Conservation (phyloP, 2,888 invertebrate genomes). For the Drosophila mayaguana region DNA sequence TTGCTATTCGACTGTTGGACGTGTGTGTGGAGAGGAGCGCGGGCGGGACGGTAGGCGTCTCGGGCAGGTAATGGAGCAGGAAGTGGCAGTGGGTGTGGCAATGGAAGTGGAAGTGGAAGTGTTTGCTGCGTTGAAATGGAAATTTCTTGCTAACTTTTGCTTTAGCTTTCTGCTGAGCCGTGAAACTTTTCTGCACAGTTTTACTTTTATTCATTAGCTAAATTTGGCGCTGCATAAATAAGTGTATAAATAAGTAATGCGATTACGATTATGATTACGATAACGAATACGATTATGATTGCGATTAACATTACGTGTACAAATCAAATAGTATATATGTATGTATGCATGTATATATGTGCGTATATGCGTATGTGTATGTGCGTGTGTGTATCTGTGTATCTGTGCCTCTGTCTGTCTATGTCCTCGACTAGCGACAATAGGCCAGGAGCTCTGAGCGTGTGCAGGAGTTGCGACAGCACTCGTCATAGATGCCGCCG, state of each 20-base stretch:
- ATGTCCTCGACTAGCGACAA: slow-evolving; percentile 52
- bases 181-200: slow-evolving; percentile 70
- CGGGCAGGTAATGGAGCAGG: not conserved
- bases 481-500: slow-evolving; percentile 71
- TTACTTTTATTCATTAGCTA: slow-evolving; percentile 79
- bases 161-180: slow-evolving; percentile 41
- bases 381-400: not conserved
- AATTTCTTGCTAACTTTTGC: slow-evolving; percentile 59
- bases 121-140: slow-evolving; percentile 18
- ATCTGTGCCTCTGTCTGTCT: not conserved
- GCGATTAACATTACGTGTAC: slow-evolving; percentile 19
- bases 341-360: not conserved
- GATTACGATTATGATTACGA: slow-evolving; percentile 51
- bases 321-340: slow-evolving; percentile 12
- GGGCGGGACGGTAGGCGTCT: not conserved
- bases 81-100: not conserved
- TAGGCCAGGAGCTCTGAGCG: slow-evolving; percentile 66
- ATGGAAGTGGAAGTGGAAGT: not conserved
- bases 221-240: slow-evolving; percentile 77
- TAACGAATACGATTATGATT: slow-evolving; percentile 41
- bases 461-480: slow-evolving; percentile 70
- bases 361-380: slow-evolving; percentile 10
- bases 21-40: not conserved
- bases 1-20: slow-evolving; percentile 9
- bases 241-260: too few species aligned